Evolutionary conservation across 1,140 invertebrate genomes (phyloP).

Genomic region (Lysiphlebus fabarum): DNA sequence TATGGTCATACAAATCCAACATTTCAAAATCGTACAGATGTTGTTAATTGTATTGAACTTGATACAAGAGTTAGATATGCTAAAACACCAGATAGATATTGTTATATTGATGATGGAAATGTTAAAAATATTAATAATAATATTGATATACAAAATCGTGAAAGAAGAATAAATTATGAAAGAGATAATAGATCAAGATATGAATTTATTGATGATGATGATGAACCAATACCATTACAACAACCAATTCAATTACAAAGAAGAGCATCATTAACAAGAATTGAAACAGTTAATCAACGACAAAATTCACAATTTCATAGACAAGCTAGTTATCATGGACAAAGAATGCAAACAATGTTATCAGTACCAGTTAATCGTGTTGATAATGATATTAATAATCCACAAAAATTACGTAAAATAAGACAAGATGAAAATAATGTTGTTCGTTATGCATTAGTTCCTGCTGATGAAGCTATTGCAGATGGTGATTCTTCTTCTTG

Average conservation of each 20-base stretch:
- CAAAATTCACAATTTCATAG: constrained; percentile 16
- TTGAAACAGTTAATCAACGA: constrained; percentile 16
- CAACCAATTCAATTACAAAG: constrained; percentile 5
- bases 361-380: background rate
- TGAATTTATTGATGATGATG: constrained; percentile 46
- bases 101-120: constrained; percentile 39
- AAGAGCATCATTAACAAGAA: constrained; percentile 19
- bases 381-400: constrained; percentile 3
- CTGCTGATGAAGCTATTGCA: constrained; percentile 15
- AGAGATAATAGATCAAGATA: constrained; percentile 30
- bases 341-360: constrained; percentile 1
- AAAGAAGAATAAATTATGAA: no score
- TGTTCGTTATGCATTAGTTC: constrained; percentile 21
- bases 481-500: constrained; percentile 16
- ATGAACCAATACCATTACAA: constrained; percentile 22
- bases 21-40: constrained; percentile 36
- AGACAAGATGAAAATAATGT: constrained; percentile 20
- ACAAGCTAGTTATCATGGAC: constrained; percentile 22
- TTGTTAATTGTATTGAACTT: constrained; percentile 8
- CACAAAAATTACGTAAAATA: background rate
- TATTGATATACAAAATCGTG: no score
- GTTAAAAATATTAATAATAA: background rate
- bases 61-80: constrained; percentile 1
- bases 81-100: constrained; percentile 35
- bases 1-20: constrained; percentile 44